Base-by-base conservation (phyloP, 2,888 invertebrate species). In the Hemithea aestivaria region DNA sequence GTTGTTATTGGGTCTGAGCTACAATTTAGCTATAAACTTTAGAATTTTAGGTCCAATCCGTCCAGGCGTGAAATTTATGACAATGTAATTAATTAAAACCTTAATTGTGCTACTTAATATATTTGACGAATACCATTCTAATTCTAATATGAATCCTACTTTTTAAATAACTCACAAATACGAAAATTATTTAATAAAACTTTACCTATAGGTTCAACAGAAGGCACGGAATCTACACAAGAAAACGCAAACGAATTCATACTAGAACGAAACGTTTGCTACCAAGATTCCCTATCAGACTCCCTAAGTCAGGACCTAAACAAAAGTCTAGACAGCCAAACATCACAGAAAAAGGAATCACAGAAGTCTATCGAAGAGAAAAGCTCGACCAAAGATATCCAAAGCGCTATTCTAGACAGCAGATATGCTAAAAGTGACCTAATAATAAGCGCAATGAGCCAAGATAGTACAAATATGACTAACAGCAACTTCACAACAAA, bases 161-260 rank as follows among this genome's bases (percentile, higher is more conserved):
- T 16, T 16, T 16, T 16, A 16, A 16, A 16, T 16, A 16, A 16
- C 2, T 4, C 2, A 4, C 2, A 16, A 16, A 16, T 16, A 16
- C 5, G 16, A 16, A 16, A 16, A 16, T 5, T 5, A 16, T 16
- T 16, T 16, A 4, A 11, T 7, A 12, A 6, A 7, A 10, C 1
- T 20, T 33, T 10, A 27, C 11, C 62, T 64, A 1, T 28, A 88
- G 88, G 79, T 0, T 80, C 83, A 30, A 74, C 87, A 9, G 88
- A 88, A 57, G 72, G 72, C 22, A 78, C 74, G 11, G 78, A 83
- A 6, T 80, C 78, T 0, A 73, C 74, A 42, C 80, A 77, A 35
- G 87, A 85, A n/a, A 69, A 80, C 40, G 68, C 75, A 46, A 85
- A 83, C 52, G 88, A 88, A 35, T 88, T 82, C 42, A 77, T 88